A percentile compares a stretch with the other conserved stretches of the same genome.
Conservation (phyloP, 2,888 invertebrate genomes). For the Xylota sylvarum region DNA sequence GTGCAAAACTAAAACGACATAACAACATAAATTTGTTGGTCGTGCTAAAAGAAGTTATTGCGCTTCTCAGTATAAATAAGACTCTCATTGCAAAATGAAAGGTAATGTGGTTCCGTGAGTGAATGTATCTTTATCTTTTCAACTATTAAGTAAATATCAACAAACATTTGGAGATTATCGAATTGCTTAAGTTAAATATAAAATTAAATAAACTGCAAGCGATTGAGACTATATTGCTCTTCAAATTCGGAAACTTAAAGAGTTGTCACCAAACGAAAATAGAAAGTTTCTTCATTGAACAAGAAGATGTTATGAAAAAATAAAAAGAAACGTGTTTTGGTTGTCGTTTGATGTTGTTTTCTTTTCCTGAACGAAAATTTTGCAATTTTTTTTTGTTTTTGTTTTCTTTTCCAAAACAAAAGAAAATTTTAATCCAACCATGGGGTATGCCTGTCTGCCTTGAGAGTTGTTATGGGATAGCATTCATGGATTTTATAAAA, state of each 20-base stretch:
- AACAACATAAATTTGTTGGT: slow-evolving; percentile 76
- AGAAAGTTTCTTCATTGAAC: slow-evolving; percentile 61
- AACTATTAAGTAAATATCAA: slow-evolving; percentile 62
- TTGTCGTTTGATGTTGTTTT: slow-evolving; percentile 22
- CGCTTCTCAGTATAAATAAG: slow-evolving; percentile 39
- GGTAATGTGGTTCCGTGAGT: slow-evolving; percentile 45
- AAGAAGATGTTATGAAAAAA: slow-evolving; percentile 3
- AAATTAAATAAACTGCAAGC: not conserved
- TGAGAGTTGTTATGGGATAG: not conserved
- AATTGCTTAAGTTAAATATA: slow-evolving; percentile 7
- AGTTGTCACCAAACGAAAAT: slow-evolving; percentile 59
- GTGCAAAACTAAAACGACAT: slow-evolving; percentile 34
- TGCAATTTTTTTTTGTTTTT: not conserved
- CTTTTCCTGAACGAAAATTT: slow-evolving; percentile 16
- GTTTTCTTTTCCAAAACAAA: slow-evolving; percentile 22
- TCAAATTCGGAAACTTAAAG: slow-evolving; percentile 65
- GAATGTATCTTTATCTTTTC: slow-evolving; percentile 55
- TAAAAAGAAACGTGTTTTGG: slow-evolving; percentile 49
- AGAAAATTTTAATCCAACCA: not conserved
- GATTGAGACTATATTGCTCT: slow-evolving; percentile 23
- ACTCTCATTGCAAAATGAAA: slow-evolving; percentile 60
- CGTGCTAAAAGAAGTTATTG: slow-evolving; percentile 72
- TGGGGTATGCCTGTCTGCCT: not conserved
- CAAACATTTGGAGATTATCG: slow-evolving; percentile 57
- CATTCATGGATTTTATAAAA: not conserved